Base-by-base conservation (phyloP, 2,888 invertebrate genomes). In the Phoenoteleia sp. region DNA sequence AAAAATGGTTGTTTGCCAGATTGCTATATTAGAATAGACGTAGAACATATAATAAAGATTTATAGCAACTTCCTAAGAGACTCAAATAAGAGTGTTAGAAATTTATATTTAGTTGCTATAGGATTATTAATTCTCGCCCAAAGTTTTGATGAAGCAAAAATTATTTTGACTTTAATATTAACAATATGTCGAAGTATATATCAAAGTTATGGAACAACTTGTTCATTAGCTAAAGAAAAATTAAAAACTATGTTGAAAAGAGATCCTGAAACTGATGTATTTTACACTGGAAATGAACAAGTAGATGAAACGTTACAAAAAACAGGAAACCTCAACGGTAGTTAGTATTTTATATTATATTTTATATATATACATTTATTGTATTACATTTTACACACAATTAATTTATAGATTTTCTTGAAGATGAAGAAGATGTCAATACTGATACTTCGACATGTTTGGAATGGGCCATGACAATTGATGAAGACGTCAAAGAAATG, bases 21-120 rank as follows among this genome's bases (percentile, higher is more conserved):
- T 3, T 79, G 69, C 29, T 85, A 81, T 49, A 64, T 81, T 3
- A 54, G 81, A 47, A 67, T 77, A 3, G 74, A 85, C 23, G 81
- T 85, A 3, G 79, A 81, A 0, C 81, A 85, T 25, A 67, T 49
- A 5, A 74, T 85, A 1, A 69, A 81, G 62, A 62, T 79, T 15
- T 85, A 81, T 45, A 47, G 45, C 3, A 29, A 42, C 39, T 77
- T 66, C 72, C 56, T 81, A 33, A 52, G 17, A 21, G 29, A 67
- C 7, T n/a, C 0, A 2, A 2, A 25, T 1, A 56, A 25, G 29
- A 25, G 47, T 9, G 27, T 56, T 6, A n/a, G 23, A 15, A 66
- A 66, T 66, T 25, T 76, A 2, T 76, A 66, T 25, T 36, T 66
- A 11, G 66, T 56, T 0, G 21, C 33, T n/a, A 58, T 66, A 2